These are phyloP conservation scores for Nyctereutes procyonoides DNA, from an alignment of 2,113 vertebrate species.

Conservation along the genomic window DNA sequence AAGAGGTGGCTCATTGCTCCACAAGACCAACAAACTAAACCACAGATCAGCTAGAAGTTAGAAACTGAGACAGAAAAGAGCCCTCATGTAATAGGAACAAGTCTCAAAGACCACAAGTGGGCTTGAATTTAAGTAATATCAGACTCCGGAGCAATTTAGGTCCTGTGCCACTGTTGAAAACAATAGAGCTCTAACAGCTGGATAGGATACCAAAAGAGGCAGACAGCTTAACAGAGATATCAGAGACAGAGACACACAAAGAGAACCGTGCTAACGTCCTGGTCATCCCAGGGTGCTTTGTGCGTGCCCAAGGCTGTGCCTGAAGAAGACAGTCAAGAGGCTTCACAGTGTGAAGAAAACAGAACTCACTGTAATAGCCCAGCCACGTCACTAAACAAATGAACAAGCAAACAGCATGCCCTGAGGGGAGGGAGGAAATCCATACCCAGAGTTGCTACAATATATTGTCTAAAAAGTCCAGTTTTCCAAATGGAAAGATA, in stretches of 20 bases:
- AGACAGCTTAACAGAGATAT: not conserved
- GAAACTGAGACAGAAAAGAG: not conserved
- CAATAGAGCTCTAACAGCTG: not conserved
- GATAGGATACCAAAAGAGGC: not conserved
- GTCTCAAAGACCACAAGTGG: not conserved
- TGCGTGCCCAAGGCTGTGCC: not conserved
- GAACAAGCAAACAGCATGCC: not conserved
- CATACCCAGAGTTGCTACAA: not conserved
- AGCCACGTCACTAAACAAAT: not conserved
- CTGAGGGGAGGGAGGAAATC: not conserved
- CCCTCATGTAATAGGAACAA: not conserved
- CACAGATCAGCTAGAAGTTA: not conserved
- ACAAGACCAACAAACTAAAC: not conserved
- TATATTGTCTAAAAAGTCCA: not conserved
- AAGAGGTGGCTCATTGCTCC: not conserved
- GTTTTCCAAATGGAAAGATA: no score
- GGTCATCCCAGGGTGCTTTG: not conserved
- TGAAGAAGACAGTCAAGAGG: not conserved
- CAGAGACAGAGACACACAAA: not conserved
- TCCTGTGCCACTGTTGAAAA: not conserved
- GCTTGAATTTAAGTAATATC: not conserved
- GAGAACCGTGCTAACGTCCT: not conserved
- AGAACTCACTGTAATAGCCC: not conserved
- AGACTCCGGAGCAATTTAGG: not conserved
- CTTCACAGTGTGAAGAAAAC: not conserved